These are phyloP conservation scores for Eudyptes chrysolophus DNA, from an alignment of 2,113 vertebrate species.

Conservation along the genomic window DNA sequence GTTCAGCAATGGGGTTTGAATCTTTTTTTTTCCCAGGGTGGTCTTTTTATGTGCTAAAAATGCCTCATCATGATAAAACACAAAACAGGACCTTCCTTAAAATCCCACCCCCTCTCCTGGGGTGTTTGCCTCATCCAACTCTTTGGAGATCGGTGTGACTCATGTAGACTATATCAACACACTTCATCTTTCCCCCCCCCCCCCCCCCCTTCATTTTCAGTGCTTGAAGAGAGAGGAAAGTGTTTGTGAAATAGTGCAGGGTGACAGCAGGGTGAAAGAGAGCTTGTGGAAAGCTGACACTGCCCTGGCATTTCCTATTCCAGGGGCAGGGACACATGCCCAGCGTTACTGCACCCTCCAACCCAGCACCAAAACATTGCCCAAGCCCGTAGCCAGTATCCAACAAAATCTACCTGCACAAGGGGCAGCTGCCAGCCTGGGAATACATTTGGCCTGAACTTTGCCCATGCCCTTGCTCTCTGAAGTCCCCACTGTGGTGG, in stretches of 20 bases:
- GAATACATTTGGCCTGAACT: background rate
- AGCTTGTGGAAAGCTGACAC: background rate
- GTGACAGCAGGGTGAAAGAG: background rate
- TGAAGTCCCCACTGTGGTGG: background rate
- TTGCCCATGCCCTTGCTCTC: background rate
- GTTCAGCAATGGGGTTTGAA: background rate
- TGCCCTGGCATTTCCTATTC: background rate
- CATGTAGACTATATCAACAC: background rate
- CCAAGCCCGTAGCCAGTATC: background rate
- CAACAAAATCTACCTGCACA: background rate
- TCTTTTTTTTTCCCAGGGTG: background rate
- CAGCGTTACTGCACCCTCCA: background rate
- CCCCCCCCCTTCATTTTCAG: background rate
- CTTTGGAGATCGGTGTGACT: background rate
- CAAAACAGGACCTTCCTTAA: background rate
- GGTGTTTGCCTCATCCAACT: background rate
- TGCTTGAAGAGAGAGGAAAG: background rate
- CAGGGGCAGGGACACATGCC: background rate
- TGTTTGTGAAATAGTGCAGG: background rate
- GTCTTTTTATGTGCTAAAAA: background rate
- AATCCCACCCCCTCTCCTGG: constrained; percentile 26
- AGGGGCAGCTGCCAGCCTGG: background rate
- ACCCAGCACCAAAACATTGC: background rate
- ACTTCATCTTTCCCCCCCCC: background rate
- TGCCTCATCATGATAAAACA: background rate